These are phyloP conservation scores for Lophotriccus pileatus DNA, from an alignment of 2,797 vertebrate genomes.

Conservation along the genomic window DNA sequence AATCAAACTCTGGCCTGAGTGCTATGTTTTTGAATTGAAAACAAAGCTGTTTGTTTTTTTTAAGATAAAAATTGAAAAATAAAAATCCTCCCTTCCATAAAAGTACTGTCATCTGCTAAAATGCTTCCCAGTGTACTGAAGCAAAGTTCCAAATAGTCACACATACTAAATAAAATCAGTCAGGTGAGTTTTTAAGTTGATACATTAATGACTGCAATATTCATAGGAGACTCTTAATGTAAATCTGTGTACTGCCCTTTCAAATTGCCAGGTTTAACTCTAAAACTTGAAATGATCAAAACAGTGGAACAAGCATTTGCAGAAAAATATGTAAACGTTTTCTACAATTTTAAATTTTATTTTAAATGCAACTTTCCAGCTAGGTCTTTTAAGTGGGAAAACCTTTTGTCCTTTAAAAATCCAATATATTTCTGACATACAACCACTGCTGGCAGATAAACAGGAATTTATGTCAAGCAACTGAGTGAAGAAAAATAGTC, in stretches of 20 bases:
- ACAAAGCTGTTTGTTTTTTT: background rate
- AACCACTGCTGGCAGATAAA: constrained; percentile 23
- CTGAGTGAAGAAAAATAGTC: constrained; percentile 10
- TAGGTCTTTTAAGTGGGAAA: background rate
- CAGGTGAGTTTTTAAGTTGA: constrained; percentile 8
- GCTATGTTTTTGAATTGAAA: background rate
- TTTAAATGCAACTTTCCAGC: background rate
- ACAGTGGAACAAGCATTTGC: background rate
- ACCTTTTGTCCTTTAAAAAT: constrained; percentile 37
- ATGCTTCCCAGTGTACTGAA: background rate
- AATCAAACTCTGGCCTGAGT: background rate
- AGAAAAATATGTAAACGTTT: background rate
- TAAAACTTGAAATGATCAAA: background rate
- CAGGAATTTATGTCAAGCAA: constrained; percentile 49
- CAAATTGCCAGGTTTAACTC: background rate
- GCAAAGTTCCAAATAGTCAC: background rate
- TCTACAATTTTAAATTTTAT: background rate
- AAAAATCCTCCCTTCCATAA: background rate
- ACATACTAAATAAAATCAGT: background rate
- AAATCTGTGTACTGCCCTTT: constrained; percentile 9
- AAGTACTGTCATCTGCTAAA: background rate
- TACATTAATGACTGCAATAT: constrained; percentile 18
- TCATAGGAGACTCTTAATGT: background rate
- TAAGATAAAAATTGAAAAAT: background rate
- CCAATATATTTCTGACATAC: background rate